phyloP scores from a whole-genome alignment of 2,113 vertebrate genomes.

The Thamnophis sirtalis region DNA sequence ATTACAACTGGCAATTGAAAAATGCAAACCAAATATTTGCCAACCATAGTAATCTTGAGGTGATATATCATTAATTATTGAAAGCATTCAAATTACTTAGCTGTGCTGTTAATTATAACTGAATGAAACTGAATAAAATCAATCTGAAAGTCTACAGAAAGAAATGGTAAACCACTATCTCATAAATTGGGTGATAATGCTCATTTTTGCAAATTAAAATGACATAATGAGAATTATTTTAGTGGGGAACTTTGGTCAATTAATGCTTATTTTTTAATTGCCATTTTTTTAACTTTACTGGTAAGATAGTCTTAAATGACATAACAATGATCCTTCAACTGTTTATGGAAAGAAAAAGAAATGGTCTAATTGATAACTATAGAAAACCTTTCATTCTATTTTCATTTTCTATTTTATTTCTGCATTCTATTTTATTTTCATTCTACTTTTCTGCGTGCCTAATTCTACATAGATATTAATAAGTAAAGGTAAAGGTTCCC shows the following conservation, averaged over 20 bases:
- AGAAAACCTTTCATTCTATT: not conserved
- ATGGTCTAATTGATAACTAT: too few relatives aligned
- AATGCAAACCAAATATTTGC: not conserved
- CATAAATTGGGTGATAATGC: not conserved
- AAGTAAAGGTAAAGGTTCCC: too few relatives aligned
- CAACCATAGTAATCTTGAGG: not conserved
- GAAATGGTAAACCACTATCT: not conserved
- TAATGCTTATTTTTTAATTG: not conserved
- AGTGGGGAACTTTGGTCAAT: not conserved
- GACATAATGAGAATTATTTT: not conserved
- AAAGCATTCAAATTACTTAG: slow-evolving; percentile 2
- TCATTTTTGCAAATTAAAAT: not conserved
- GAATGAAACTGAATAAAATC: slow-evolving; percentile 24
- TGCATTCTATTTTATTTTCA: not conserved
- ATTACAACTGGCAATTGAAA: not conserved
- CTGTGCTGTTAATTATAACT: slow-evolving; percentile 10
- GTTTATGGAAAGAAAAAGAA: not conserved
- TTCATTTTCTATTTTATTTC: not conserved
- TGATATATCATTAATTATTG: not conserved
- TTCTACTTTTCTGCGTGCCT: not conserved
- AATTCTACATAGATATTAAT: not conserved
- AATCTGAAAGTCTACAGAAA: not conserved
- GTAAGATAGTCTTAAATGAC: not conserved
- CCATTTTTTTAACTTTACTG: not conserved
- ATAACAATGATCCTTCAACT: not conserved